phyloP scores from a whole-genome alignment of 2,797 vertebrate species.

The Acropternis orthonyx region DNA sequence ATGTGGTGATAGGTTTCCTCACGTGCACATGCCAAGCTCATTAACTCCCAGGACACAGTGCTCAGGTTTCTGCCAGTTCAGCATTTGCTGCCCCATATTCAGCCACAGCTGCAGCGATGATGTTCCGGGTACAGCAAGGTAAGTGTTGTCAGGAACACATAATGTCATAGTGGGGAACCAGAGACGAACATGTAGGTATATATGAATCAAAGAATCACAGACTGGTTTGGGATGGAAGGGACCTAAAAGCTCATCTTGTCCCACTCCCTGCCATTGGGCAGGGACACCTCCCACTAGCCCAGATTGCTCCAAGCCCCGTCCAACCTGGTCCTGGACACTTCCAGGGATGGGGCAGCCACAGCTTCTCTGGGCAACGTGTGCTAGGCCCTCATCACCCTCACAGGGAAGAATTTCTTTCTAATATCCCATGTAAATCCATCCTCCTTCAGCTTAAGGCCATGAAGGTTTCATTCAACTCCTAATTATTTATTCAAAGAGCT shows the following conservation, averaged over 20 bases:
- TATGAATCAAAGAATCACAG: not conserved
- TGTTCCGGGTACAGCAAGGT: not conserved
- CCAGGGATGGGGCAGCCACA: not conserved
- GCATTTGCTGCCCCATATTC: accelerated
- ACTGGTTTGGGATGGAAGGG: not conserved
- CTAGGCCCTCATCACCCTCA: not conserved
- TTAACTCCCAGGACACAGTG: accelerated
- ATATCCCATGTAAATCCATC: no score
- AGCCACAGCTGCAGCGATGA: accelerated
- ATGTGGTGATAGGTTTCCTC: accelerated
- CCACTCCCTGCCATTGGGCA: not conserved
- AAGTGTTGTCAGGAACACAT: accelerated
- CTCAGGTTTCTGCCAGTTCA: accelerated
- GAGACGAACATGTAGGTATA: not conserved
- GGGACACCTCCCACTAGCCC: not conserved
- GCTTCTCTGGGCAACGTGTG: not conserved
- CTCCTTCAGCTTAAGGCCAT: not conserved
- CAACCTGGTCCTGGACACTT: not conserved
- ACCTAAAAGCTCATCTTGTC: accelerated
- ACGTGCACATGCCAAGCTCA: accelerated
- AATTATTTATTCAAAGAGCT: not conserved
- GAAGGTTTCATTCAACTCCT: not conserved
- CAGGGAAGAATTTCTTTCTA: no score
- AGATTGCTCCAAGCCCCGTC: not conserved
- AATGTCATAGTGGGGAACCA: not conserved